A percentile compares a stretch with the other conserved stretches of the same genome.
These are phyloP conservation scores for Sitta carolinensis DNA, from an alignment of 2,797 vertebrate genomes.

Conservation along the genomic window DNA sequence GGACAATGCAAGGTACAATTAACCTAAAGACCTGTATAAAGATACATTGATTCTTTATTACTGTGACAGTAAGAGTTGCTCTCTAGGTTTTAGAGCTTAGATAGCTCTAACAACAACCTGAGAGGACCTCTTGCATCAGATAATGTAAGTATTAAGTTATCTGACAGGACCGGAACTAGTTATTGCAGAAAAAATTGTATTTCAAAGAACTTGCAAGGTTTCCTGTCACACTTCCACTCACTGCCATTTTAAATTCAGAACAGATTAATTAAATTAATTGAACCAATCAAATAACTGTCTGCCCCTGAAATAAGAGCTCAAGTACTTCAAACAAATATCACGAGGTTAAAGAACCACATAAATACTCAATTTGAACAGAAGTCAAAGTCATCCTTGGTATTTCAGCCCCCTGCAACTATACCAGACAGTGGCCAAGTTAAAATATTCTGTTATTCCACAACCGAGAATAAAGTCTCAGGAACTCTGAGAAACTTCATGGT, in stretches of 20 bases:
- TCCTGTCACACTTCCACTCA: not conserved
- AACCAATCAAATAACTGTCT: not conserved
- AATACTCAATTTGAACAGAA: not conserved
- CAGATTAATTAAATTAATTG: not conserved
- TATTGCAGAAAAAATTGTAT: not conserved
- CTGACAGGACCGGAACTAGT: not conserved
- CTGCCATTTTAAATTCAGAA: not conserved
- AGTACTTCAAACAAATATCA: not conserved
- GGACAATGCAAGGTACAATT: slow-evolving; percentile 6
- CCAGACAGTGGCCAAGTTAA: not conserved
- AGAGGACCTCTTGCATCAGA: not conserved
- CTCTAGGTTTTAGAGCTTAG: not conserved
- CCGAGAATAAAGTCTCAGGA: not conserved
- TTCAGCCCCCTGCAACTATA: not conserved
- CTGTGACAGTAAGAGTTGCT: not conserved
- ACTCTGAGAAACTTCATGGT: slow-evolving; percentile 4
- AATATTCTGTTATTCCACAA: slow-evolving; percentile 9
- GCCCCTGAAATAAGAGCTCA: not conserved
- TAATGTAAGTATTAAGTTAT: not conserved
- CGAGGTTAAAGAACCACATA: not conserved
- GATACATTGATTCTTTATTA: not conserved
- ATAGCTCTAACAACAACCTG: not conserved
- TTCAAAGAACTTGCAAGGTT: not conserved
- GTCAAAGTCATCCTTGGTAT: not conserved
- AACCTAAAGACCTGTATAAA: not conserved